Percentiles rank a stretch among this genome's conserved stretches.
phyloP scores from a whole-genome alignment of 1,140 invertebrate genomes.

The Atta colombica region DNA sequence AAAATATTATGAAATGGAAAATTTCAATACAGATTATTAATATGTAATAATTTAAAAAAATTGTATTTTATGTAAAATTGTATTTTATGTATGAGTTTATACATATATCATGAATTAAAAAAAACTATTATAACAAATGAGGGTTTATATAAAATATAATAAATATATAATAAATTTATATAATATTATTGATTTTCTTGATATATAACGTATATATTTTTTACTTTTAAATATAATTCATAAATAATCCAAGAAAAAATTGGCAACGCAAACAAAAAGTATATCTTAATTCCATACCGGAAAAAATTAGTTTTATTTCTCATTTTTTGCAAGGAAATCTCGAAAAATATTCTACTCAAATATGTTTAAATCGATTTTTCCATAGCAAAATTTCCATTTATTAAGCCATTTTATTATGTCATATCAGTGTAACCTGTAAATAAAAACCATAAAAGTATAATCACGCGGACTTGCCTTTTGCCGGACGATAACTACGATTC shows the following conservation, averaged over 20 bases:
- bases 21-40: neutral
- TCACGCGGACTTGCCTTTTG: conserved; percentile 31
- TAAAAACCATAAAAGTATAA: conserved; percentile 24
- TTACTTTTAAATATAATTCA: neutral
- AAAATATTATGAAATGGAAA: neutral
- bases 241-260: neutral
- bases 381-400: neutral
- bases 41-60: neutral
- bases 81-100: neutral
- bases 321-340: neutral
- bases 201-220: neutral
- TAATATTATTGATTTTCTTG: no score
- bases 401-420: neutral
- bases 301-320: neutral
- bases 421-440: neutral
- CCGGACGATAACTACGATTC: conserved; percentile 30
- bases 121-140: neutral
- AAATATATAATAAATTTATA: neutral
- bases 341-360: neutral
- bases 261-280: neutral
- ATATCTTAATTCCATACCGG: neutral
- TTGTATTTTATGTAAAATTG: neutral
- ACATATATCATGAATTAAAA: neutral
- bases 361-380: neutral
- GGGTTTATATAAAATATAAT: neutral